Conservation (phyloP, 2,113 vertebrate genomes). For the Triplophysa tibetana region DNA sequence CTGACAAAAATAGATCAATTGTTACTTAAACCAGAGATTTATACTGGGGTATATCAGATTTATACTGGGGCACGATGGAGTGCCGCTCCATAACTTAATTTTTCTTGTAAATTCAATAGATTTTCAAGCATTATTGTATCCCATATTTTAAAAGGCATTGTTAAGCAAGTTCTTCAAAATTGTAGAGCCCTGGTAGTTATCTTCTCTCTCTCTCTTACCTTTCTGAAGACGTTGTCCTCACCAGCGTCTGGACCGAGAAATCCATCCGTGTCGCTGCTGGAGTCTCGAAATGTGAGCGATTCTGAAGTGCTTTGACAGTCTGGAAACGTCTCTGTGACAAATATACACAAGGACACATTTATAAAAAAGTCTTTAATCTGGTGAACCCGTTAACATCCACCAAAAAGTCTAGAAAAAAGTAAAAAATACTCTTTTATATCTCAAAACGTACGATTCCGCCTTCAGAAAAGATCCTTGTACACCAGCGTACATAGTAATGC, state of each 20-base stretch:
- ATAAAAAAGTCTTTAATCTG: background rate
- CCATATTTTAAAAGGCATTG: too few species aligned
- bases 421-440: background rate
- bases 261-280: constrained; percentile 70
- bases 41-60: too few species aligned
- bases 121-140: too few species aligned
- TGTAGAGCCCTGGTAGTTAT: too few species aligned
- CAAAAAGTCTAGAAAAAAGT: background rate
- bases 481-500: background rate
- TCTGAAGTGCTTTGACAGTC: constrained; percentile 60
- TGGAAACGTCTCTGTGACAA: constrained; percentile 64
- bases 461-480: background rate
- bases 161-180: background rate
- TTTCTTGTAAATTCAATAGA: too few species aligned
- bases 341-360: constrained; percentile 47
- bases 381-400: background rate
- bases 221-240: constrained; percentile 69
- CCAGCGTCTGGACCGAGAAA: constrained; percentile 65
- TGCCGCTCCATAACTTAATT: too few species aligned
- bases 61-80: too few species aligned
- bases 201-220: constrained; percentile 61
- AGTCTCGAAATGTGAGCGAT: constrained; percentile 65
- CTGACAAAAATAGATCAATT: too few species aligned
- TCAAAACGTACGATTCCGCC: background rate
- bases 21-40: too few species aligned